Evolutionary conservation across 2,888 invertebrate genomes (phyloP), one percentile per base, ranked within the genome.

Genomic region (Creontiades dilutus): DNA sequence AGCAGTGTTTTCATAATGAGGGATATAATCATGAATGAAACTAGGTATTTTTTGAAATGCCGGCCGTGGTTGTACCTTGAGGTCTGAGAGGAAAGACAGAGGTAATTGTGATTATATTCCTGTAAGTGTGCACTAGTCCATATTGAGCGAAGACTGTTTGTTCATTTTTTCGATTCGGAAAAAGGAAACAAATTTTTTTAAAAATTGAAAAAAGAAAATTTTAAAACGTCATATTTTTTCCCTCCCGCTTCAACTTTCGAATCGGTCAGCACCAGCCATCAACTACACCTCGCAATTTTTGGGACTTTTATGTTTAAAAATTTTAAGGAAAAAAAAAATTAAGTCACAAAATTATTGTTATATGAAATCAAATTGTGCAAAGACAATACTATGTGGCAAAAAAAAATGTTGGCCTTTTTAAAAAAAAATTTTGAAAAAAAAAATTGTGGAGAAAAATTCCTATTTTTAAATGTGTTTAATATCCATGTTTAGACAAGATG

Each of bases 111-210:
- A 91, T 91, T 91, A 91, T 91, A 91, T 91, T 91, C 91, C 91
- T 90, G 80, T 27, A 91, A 90, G 92, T 92, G 92, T 91, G 91
- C 91, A 91, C 92, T 92, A 92, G 92, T 92, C 92, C 91, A 91
- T 91, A 86, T 90, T 90, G 90, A 91, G 91, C 91, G 91, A 91
- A 92, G 91, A 91, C 92, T 92, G 92, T 92, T 91, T 84, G 90
- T 89, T 81, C 80, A 80, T 89, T 89, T 89, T 81, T 81, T 89
- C 89, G 61, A 89, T 91, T 91, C 86, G 89, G 89, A 88, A 85
- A 89, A 81, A 85, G 61, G 48, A 75, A 86, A 86, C 9, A 28
- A 86, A 86, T 19, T 68, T 68, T 68, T 68, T 68, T 68, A 28
- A 85, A 28, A 85, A 85, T 28, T 85, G 27, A 9, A 82, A n/a